Base-by-base conservation (phyloP, 2,888 invertebrate species). In the Leptinotarsa tumamoca region DNA sequence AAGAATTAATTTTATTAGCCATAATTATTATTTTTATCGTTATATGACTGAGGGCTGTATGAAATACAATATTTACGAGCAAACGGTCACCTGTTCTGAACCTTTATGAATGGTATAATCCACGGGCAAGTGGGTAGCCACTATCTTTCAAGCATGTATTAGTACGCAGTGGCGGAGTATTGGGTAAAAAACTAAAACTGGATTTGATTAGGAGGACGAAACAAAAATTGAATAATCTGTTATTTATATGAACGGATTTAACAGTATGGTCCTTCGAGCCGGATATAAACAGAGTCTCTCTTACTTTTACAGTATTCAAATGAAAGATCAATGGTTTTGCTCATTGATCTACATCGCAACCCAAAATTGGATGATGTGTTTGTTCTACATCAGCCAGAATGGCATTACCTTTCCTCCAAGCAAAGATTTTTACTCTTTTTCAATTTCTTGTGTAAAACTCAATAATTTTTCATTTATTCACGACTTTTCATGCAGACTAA, bases 1-100 rank as follows among this genome's bases (percentile, higher is more conserved):
- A 83, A 83, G 82, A 82, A 80, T 79, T 79, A 80, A 84, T 82
- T 84, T 85, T 84, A 84, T 84, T 81, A 80, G 69, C 78, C 81
- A 81, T 83, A 82, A 84, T 83, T 84, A 84, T 83, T 84, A 84
- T 84, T 84, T 84, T 85, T 83, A 84, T 83, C 83, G 83, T 82
- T 82, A 83, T 81, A 83, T 73, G 80, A 79, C 82, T 80, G 73
- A 75, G 78, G 80, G 78, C 80, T 74, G 78, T 82, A 85, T 84
- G 84, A 85, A 84, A 82, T 81, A 78, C 81, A 71, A 83, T 82
- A 83, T 84, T 85, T 85, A 84, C 80, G 82, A 81, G 79, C 79
- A 73, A 72, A 76, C 76, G 78, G 80, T 82, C 85, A 85, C 85
- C 85, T 85, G 85, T 85, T 84, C 84, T 82, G 69, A 54, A 69